Percentiles rank a stretch among this genome's conserved stretches.
phyloP scores from a whole-genome alignment of 2,888 invertebrate species.

The Caprella mutica region DNA sequence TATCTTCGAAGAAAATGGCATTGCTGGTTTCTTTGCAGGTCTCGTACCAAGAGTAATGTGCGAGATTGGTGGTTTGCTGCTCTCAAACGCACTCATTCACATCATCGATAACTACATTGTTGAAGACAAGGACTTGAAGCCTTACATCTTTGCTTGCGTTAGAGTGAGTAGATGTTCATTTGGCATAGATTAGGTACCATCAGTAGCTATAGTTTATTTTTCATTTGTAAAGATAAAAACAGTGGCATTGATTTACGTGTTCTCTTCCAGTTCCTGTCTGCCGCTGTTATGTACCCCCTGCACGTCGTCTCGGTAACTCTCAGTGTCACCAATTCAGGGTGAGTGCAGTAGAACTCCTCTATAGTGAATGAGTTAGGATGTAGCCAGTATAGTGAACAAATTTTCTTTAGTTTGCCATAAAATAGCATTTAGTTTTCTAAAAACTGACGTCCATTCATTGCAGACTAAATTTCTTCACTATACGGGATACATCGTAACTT shows the following conservation, averaged over 20 bases:
- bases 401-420: too few species aligned
- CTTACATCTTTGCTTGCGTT: slow-evolving; percentile 49
- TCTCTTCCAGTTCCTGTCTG: slow-evolving; percentile 56
- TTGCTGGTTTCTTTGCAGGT: slow-evolving; percentile 76
- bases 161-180: slow-evolving; percentile 44
- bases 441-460: too few species aligned
- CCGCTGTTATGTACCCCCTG: slow-evolving; percentile 81
- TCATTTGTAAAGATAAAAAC: background rate
- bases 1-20: slow-evolving; percentile 75
- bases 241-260: too few species aligned
- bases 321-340: slow-evolving; percentile 68
- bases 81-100: slow-evolving; percentile 64
- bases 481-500: too few species aligned
- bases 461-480: too few species aligned
- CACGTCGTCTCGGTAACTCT: slow-evolving; percentile 83
- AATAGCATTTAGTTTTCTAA: too few species aligned
- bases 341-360: too few species aligned
- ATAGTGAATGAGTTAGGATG: too few species aligned
- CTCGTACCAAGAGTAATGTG: slow-evolving; percentile 74
- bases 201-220: background rate
- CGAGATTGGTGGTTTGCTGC: slow-evolving; percentile 65
- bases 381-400: too few species aligned
- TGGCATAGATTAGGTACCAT: slow-evolving; percentile 2
- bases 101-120: slow-evolving; percentile 67
- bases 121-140: slow-evolving; percentile 55